Conservation (phyloP, 2,113 vertebrate genomes). For the Hypocryptadius cinnamomeus region DNA sequence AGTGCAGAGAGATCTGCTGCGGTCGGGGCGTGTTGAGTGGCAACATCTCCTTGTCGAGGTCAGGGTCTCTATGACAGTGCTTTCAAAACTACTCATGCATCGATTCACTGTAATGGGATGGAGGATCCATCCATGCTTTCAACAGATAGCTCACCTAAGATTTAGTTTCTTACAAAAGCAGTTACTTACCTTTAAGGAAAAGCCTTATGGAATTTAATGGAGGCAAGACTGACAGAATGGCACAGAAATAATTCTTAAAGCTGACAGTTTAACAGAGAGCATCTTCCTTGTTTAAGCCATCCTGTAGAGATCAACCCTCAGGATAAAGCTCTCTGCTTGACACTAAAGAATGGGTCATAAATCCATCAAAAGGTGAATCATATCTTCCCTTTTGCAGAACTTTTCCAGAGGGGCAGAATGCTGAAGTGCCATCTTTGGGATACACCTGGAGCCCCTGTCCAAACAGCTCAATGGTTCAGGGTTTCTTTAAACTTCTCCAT, state of each 20-base stretch:
- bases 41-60: rapidly evolving
- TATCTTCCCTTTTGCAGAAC: neutral
- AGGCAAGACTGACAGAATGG: neutral
- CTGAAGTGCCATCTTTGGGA: neutral
- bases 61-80: rapidly evolving
- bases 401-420: neutral
- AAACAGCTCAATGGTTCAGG: neutral
- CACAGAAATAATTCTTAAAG: neutral
- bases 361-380: neutral
- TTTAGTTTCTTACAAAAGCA: neutral
- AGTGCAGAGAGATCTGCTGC: neutral
- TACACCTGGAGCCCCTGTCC: neutral
- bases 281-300: neutral
- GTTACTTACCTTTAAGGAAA: neutral
- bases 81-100: neutral
- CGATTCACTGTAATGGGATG: neutral
- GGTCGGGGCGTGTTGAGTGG: neutral
- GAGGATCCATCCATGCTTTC: neutral
- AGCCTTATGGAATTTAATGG: neutral
- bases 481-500: neutral
- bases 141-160: neutral
- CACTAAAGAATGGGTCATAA: neutral
- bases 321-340: neutral
- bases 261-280: constrained; percentile 2
- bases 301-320: neutral